A percentile compares a stretch with the other conserved stretches of the same genome.
Conservation (phyloP, 2,888 invertebrate species). For the Muscina levida region DNA sequence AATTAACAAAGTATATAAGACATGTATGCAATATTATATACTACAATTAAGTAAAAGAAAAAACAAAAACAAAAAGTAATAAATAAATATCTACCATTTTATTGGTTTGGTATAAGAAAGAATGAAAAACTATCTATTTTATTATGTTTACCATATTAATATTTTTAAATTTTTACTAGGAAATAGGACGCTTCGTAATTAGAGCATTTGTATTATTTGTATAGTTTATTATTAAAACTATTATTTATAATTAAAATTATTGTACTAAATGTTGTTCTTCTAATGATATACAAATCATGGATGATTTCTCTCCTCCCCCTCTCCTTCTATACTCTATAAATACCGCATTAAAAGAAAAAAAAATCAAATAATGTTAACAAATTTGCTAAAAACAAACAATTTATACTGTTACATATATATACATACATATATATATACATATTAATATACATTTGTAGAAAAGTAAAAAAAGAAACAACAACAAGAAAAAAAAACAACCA, state of each 20-base stretch:
- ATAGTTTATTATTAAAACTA: constrained; percentile 68
- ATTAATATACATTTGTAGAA: constrained; percentile 56
- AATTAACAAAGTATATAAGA: constrained; percentile 59
- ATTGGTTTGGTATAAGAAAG: constrained; percentile 54
- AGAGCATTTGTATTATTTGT: constrained; percentile 77
- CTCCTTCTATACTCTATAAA: constrained; percentile 7
- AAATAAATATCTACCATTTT: constrained; percentile 53
- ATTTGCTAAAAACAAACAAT: constrained; percentile 64
- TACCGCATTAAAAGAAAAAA: constrained; percentile 29
- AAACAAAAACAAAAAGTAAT: constrained; percentile 22
- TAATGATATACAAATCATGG: constrained; percentile 51
- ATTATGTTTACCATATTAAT: constrained; percentile 57
- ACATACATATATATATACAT: neutral
- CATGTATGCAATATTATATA: constrained; percentile 67
- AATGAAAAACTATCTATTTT: constrained; percentile 45
- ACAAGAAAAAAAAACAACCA: constrained; percentile 54
- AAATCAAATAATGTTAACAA: constrained; percentile 66
- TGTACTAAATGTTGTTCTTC: constrained; percentile 66
- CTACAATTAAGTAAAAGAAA: constrained; percentile 50
- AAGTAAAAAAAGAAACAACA: constrained; percentile 54
- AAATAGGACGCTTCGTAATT: constrained; percentile 67
- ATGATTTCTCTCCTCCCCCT: constrained; percentile 41
- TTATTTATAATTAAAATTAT: constrained; percentile 65
- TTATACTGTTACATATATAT: constrained; percentile 64
- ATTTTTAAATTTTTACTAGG: constrained; percentile 57